These are phyloP conservation scores for Ctenosaura bakeri DNA, from an alignment of 2,797 vertebrate genomes.

Conservation along the genomic window DNA sequence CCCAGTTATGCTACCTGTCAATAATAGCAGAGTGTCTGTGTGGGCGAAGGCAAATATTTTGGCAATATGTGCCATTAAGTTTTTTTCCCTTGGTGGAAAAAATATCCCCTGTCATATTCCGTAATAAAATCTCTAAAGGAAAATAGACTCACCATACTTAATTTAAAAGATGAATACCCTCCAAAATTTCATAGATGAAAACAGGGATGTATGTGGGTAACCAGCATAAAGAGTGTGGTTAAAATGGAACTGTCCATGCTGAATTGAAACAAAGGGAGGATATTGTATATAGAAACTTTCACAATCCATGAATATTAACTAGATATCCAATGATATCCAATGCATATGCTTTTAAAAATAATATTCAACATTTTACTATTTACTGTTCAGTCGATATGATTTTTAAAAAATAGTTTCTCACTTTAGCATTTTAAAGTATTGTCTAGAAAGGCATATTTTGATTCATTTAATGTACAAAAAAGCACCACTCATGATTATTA, in stretches of 20 bases:
- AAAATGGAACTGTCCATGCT: too few species aligned
- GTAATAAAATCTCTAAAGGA: not conserved
- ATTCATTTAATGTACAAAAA: too few species aligned
- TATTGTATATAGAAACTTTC: slow-evolving; percentile 14
- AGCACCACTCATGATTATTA: too few species aligned
- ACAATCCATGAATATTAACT: not conserved
- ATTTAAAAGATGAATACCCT: not conserved
- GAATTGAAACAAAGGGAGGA: not conserved
- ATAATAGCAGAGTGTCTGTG: slow-evolving; percentile 39
- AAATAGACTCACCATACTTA: slow-evolving; percentile 22
- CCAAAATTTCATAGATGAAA: too few species aligned
- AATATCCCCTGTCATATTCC: not conserved
- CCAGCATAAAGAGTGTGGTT: too few species aligned
- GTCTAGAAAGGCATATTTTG: not conserved
- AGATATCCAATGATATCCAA: slow-evolving; percentile 28
- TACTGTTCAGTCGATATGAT: not conserved
- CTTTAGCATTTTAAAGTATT: not conserved
- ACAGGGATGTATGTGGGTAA: too few species aligned
- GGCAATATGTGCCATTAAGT: slow-evolving; percentile 34
- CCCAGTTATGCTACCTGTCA: slow-evolving; percentile 20
- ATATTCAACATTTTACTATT: slow-evolving; percentile 32
- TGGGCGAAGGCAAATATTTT: slow-evolving; percentile 48
- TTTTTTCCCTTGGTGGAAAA: slow-evolving; percentile 30
- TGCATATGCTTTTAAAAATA: slow-evolving; percentile 34
- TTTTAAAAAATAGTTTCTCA: not conserved